Evolutionary conservation across 2,888 invertebrate species (phyloP).

Genomic region (Bibio marci): DNA sequence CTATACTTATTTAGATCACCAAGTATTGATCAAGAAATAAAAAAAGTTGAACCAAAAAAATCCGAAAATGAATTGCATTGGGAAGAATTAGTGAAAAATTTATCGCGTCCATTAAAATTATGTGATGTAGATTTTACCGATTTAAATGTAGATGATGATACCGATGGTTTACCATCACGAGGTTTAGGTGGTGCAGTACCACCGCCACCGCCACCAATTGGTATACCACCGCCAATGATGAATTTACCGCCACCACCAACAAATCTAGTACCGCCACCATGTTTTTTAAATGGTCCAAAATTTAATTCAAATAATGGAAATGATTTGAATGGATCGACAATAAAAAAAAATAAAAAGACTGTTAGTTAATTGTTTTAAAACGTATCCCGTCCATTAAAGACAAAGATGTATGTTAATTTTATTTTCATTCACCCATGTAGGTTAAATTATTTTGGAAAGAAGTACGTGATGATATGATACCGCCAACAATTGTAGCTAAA

Average conservation of each 20-base stretch:
- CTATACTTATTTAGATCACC: constrained; percentile 35
- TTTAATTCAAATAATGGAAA: background rate
- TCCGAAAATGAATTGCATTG: constrained; percentile 90
- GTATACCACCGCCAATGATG: constrained; percentile 37
- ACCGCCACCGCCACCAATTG: constrained; percentile 65
- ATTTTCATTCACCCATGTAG: constrained; percentile 16
- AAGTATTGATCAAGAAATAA: constrained; percentile 54
- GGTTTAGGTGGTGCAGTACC: constrained; percentile 48
- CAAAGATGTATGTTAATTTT: no score
- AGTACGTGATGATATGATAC: constrained; percentile 47
- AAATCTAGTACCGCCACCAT: constrained; percentile 33
- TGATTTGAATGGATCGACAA: constrained; percentile 24
- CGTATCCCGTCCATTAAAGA: no score
- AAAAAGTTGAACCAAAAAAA: constrained; percentile 59
- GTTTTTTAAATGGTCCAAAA: constrained; percentile 15
- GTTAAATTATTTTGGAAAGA: constrained; percentile 94
- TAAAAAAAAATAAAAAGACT: constrained; percentile 85
- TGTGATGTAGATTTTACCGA: constrained; percentile 97
- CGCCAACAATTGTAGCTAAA: constrained; percentile 39
- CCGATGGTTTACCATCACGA: constrained; percentile 53
- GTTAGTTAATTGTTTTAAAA: constrained; percentile 32
- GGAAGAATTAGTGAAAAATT: constrained; percentile 72
- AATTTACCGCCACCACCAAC: constrained; percentile 35
- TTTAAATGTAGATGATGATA: constrained; percentile 73
- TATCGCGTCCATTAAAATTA: constrained; percentile 58